Evolutionary conservation across 2,888 invertebrate species (phyloP), one percentile per base, ranked within the genome.

Genomic region (Ophion costatus): DNA sequence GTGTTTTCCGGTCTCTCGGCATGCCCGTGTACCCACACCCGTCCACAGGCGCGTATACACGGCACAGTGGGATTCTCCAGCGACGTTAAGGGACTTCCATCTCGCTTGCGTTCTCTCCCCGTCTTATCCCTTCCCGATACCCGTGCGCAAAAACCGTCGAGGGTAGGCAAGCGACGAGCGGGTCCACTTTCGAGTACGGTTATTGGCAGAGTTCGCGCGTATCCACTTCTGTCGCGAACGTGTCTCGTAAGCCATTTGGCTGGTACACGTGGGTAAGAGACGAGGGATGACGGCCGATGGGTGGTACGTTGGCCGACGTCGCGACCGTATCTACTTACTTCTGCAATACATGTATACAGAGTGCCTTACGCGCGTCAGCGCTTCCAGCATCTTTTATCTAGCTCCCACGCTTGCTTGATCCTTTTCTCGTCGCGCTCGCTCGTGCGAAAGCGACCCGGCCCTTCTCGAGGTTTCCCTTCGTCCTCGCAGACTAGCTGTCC

Each of bases 381-480:
- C 79, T 75, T 82, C 59, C 42, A 67, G 77, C 66, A 77, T 77
- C 77, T 77, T 77, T 56, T 76, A 57, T 67, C 76, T 33, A 56
- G 66, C 73, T 63, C 66, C 74, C 76, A 83, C 79, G 81, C 56
- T 74, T 71, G 75, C 78, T 75, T 73, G 45, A 74, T 74, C 79
- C 69, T 70, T 80, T 74, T 79, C 20, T 11, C 77, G 17, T 7
- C 59, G 67, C 70, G 69, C 79, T 79, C 61, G 51, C 38, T 84
- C 75, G 51, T 56, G 66, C 11, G 42, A 45, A 57, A 70, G 29
- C 9, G 45, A 69, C 66, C 67, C 17, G 56, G 59, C 67, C n/a
- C 59, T 59, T 66, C 20, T 59, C 63, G 22, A 59, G 73, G 79
- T 71, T 84, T 86, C 88, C 88, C 88, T 88, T 87, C 89, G 88